phyloP scores from a whole-genome alignment of 2,888 invertebrate genomes.

The Cerceris rybyensis region DNA sequence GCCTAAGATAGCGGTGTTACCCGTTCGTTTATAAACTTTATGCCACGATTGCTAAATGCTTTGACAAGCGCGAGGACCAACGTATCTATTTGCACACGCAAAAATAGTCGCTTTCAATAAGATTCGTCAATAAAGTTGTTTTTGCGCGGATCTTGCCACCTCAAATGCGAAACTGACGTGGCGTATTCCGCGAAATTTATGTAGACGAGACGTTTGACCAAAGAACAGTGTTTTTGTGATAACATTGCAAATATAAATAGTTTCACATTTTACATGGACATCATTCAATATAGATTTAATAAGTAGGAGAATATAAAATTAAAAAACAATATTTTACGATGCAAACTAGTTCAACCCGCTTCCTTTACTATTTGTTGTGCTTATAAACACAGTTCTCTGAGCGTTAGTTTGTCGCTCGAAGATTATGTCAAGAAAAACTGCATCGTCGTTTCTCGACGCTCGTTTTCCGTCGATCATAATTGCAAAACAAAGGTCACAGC shows the following conservation, averaged over 20 bases:
- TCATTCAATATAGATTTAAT: not conserved
- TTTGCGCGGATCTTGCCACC: constrained; percentile 20
- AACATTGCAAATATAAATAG: no score
- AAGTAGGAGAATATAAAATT: no score
- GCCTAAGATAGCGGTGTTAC: not conserved
- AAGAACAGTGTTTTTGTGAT: not conserved
- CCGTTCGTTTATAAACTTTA: constrained; percentile 25
- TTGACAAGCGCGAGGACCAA: constrained; percentile 42
- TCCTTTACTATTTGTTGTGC: constrained; percentile 2
- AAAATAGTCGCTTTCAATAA: constrained; percentile 52
- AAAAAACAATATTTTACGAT: no score
- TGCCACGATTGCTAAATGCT: constrained; percentile 38
- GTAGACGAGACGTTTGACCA: constrained; percentile 7
- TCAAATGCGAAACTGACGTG: constrained; percentile 8
- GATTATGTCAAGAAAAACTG: not conserved
- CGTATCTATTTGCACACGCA: constrained; percentile 31
- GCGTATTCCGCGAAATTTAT: constrained; percentile 13
- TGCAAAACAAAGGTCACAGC: not conserved
- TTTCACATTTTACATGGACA: not conserved
- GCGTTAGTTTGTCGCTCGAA: not conserved
- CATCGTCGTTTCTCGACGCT: not conserved
- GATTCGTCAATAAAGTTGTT: constrained; percentile 58
- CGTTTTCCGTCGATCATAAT: not conserved
- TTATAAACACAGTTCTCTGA: constrained; percentile 1
- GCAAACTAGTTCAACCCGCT: no score